Evolutionary conservation across 2,113 vertebrate genomes (phyloP), one percentile per base, ranked within the genome.

Genomic region (Platycercus adscitus): DNA sequence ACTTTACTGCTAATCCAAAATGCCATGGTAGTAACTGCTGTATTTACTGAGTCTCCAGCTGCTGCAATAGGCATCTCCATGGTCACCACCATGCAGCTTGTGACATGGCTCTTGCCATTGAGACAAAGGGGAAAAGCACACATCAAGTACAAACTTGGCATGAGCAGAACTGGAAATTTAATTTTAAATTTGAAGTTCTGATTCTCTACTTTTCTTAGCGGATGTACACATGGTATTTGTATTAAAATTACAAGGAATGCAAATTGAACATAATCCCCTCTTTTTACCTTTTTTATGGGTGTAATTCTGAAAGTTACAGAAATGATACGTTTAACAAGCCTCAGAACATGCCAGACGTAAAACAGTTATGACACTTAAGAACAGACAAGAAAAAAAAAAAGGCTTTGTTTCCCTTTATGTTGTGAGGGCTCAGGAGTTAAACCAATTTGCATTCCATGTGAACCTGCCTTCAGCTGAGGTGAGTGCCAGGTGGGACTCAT

Each of bases 51-150:
- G 50, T 46, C 60, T 78, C 61, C 69, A 65, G 6, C n/a, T 73
- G 53, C 55, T 88, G 44, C 2, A 1, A 72, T 1, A 39, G 39
- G 35, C 43, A 55, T 23, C 20, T 23, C 41, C 25, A n/a, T 1
- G 0, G n/a, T 56, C n/a, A 46, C n/a, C 1, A 1, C 16, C 39
- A 33, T 6, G 13, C 23, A 70, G 20, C 11, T 56, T 21, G 7
- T 39, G 23, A 50, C 26, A 12, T 18, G 26, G 24, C 26, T 71
- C 28, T 71, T 68, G 49, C 46, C 72, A 58, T 53, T 20, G 33
- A 18, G 9, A 78, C 12, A 78, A 10, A 37, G 20, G 6, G 7
- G 28, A 52, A 69, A 81, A 72, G 5, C 18, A 52, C 8, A 18
- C 4, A 23, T 31, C 13, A 24, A 37, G 11, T 35, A 43, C 39